Evolutionary conservation across 2,888 invertebrate genomes (phyloP), one percentile per base, ranked within the genome.

Genomic region (Lithosia quadra): DNA sequence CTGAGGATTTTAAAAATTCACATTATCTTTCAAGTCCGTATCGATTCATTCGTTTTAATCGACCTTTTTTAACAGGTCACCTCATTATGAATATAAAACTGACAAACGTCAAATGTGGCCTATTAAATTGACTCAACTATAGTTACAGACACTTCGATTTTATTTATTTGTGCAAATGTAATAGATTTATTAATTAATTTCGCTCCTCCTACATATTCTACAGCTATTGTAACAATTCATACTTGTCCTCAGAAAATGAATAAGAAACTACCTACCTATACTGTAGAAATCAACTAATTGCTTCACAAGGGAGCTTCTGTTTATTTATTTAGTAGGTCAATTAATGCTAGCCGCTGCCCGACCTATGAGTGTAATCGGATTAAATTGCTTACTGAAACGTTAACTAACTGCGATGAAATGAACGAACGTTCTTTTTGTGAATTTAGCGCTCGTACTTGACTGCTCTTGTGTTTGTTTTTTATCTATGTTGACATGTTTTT

Each of bases 241-340:
- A 18, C 8, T 36, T 0, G 58, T 36, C 22, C 59, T 3, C 28
- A 18, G 22, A 15, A 22, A 65, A 5, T 34, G 33, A 0, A n/a
- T 22, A 60, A 36, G 53, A 36, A 65, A 36, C 11, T 34, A 34
- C 18, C 4, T 0, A 3, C 13, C 15, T 49, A 22, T 1, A 28
- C 28, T 28, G 5, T 34, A 33, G 10, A 59, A 36, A 13, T 66
- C 15, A 66, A 49, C 28, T 59, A 53, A 65, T 60, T 34, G 36
- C 24, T 60, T 66, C 24, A 66, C 34, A 22, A 59, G 58, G 33
- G 65, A 49, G 58, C n/a, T 28, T 15, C 21, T 58, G 21, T 49
- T 43, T 49, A 3, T 65, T 58, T 65, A 18, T 58, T 59, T 49
- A 59, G n/a, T 65, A 33, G 65, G 59, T 65, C 49, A 65, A 65